Percentiles rank a stretch among this genome's conserved stretches.
Evolutionary conservation across 2,888 invertebrate genomes (phyloP).

Genomic region (Leucozona laternaria): DNA sequence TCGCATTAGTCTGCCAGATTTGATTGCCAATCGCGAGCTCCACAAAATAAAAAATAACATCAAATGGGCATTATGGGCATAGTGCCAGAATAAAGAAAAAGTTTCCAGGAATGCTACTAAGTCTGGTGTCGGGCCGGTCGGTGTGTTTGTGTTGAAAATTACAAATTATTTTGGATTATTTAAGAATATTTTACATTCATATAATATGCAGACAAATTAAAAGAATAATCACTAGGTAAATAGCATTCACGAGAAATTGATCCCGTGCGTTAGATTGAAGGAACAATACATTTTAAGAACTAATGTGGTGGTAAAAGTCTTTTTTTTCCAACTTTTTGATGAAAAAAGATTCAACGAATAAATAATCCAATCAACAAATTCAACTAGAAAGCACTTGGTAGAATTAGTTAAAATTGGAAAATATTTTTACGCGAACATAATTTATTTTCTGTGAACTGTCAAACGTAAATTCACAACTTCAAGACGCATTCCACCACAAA

Average conservation of each 20-base stretch:
- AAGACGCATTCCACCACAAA: no score
- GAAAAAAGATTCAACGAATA: no score
- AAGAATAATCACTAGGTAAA: background rate
- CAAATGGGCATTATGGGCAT: constrained; percentile 33
- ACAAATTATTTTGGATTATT: constrained; percentile 2
- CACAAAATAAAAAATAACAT: constrained; percentile 11
- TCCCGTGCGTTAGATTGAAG: background rate
- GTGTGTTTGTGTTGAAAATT: background rate
- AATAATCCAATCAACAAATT: no score
- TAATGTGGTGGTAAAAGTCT: no score
- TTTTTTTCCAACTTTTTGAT: no score
- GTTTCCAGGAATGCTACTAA: constrained; percentile 26
- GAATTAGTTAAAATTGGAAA: no score
- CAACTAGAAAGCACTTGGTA: no score
- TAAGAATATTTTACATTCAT: background rate
- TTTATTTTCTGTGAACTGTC: no score
- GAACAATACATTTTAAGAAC: background rate
- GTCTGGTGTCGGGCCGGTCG: no score
- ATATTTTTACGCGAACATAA: no score
- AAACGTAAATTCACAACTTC: no score
- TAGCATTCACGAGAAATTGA: background rate
- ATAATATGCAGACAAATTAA: background rate
- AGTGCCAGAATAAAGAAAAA: constrained; percentile 19
- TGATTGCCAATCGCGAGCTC: constrained; percentile 33
- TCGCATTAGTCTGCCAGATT: constrained; percentile 38